A percentile compares a stretch with the other conserved stretches of the same genome.
phyloP scores from a whole-genome alignment of 1,140 invertebrate genomes.

The Delia radicum region DNA sequence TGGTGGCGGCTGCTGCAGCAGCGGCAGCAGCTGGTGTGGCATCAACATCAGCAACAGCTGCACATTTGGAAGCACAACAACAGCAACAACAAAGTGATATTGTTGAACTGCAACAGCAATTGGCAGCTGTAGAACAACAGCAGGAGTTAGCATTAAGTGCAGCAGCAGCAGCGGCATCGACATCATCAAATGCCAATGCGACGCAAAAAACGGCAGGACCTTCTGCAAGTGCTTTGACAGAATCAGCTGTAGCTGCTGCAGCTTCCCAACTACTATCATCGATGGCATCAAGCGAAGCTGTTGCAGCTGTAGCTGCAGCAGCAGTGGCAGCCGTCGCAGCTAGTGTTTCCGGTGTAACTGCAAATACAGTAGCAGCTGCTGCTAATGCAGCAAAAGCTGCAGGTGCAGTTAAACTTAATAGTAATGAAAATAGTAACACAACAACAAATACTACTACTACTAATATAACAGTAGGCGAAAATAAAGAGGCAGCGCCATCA shows the following conservation, averaged over 20 bases:
- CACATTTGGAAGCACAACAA: constrained; percentile 37
- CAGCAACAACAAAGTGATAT: constrained; percentile 41
- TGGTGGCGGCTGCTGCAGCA: constrained; percentile 38
- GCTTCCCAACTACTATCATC: constrained; percentile 41
- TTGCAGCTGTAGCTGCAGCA: constrained; percentile 39
- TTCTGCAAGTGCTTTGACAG: constrained; percentile 30
- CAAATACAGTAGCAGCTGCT: constrained; percentile 29
- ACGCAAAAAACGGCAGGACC: constrained; percentile 34
- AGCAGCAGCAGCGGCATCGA: neutral
- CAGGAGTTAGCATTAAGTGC: constrained; percentile 14
- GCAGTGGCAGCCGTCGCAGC: constrained; percentile 33
- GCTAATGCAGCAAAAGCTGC: too few species aligned
- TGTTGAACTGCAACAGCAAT: constrained; percentile 46
- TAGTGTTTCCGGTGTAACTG: constrained; percentile 23
- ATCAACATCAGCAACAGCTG: constrained; percentile 36
- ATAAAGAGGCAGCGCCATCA: constrained; percentile 19
- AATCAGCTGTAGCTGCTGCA: constrained; percentile 44
- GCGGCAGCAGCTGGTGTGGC: constrained; percentile 31
- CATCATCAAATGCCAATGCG: constrained; percentile 29
- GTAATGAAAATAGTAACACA: constrained; percentile 34
- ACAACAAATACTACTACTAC: constrained; percentile 37
- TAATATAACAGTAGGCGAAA: neutral
- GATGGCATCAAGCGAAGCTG: constrained; percentile 40
- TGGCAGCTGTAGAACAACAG: constrained; percentile 32
- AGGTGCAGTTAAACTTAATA: constrained; percentile 29